Evolutionary conservation across 2,888 invertebrate species (phyloP).

Genomic region (Hemicrepidius hirtus): DNA sequence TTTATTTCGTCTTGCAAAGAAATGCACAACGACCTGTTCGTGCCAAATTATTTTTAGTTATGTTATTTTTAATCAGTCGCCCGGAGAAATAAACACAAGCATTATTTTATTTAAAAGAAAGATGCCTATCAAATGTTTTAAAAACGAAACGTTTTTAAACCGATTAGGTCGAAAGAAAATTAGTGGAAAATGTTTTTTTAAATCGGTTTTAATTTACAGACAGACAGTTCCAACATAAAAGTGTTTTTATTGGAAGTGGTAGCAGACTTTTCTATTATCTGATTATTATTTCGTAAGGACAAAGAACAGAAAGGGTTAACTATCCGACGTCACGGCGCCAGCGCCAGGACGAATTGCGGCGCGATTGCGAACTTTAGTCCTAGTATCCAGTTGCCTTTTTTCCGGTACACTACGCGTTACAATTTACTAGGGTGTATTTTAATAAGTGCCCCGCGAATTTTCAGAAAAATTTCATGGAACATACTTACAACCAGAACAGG

Average conservation of each 20-base stretch:
- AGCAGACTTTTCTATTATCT: not conserved
- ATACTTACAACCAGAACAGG: conserved; percentile 31
- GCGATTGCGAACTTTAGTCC: conserved; percentile 47
- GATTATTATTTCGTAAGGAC: conserved; percentile 43
- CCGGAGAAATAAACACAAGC: not conserved
- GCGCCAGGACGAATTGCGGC: conserved; percentile 54
- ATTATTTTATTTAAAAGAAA: not conserved
- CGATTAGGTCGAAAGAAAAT: too few relatives aligned
- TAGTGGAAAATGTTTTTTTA: too few relatives aligned
- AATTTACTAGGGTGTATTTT: conserved; percentile 46
- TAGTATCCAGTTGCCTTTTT: conserved; percentile 50
- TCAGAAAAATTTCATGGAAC: conserved; percentile 43
- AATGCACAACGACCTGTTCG: conserved; percentile 17
- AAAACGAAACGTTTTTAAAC: not conserved
- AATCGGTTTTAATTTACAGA: too few relatives aligned
- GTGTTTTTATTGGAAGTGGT: conserved; percentile 5
- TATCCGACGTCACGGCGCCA: conserved; percentile 52
- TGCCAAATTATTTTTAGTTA: conserved; percentile 32
- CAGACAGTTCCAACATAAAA: not conserved
- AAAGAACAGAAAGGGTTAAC: conserved; percentile 47
- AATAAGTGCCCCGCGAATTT: conserved; percentile 48
- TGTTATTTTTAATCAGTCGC: conserved; percentile 16
- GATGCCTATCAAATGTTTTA: not conserved
- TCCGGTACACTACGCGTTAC: conserved; percentile 50
- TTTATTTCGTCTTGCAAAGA: not conserved